phyloP scores from a whole-genome alignment of 1,140 invertebrate species.

The Bombus superbus region DNA sequence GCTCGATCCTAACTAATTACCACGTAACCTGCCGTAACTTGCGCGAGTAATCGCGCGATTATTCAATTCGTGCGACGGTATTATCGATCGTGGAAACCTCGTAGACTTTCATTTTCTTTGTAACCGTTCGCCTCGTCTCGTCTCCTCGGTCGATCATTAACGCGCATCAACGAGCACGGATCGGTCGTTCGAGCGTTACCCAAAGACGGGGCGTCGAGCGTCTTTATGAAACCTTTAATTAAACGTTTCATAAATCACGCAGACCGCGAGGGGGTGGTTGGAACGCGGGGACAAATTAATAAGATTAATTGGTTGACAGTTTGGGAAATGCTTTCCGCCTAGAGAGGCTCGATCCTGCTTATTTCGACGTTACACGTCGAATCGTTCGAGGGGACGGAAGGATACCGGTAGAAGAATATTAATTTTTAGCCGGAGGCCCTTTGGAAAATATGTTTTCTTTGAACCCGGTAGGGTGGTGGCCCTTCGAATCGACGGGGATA shows the following conservation, averaged over 20 bases:
- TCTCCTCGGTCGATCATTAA: constrained; percentile 39
- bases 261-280: constrained; percentile 36
- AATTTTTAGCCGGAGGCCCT: constrained; percentile 67
- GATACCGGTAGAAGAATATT: constrained; percentile 60
- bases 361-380: constrained; percentile 49
- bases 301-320: constrained; percentile 81
- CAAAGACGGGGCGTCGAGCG: constrained; percentile 37
- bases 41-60: background rate
- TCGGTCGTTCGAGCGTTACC: constrained; percentile 33
- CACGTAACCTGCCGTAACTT: background rate
- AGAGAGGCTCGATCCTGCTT: constrained; percentile 28
- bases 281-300: constrained; percentile 77
- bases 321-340: constrained; percentile 74
- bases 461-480: constrained; percentile 20
- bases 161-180: constrained; percentile 68
- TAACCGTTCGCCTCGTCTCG: background rate
- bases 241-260: constrained; percentile 80
- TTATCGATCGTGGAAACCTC: background rate
- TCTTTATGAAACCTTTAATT: constrained; percentile 81
- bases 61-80: background rate
- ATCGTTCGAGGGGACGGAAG: constrained; percentile 21
- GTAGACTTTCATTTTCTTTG: background rate
- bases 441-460: constrained; percentile 68
- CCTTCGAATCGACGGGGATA: constrained; percentile 46
- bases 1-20: constrained; percentile 16